These are phyloP conservation scores for Pterobdella sp. DNA, from an alignment of 2,888 invertebrate genomes.

Conservation along the genomic window DNA sequence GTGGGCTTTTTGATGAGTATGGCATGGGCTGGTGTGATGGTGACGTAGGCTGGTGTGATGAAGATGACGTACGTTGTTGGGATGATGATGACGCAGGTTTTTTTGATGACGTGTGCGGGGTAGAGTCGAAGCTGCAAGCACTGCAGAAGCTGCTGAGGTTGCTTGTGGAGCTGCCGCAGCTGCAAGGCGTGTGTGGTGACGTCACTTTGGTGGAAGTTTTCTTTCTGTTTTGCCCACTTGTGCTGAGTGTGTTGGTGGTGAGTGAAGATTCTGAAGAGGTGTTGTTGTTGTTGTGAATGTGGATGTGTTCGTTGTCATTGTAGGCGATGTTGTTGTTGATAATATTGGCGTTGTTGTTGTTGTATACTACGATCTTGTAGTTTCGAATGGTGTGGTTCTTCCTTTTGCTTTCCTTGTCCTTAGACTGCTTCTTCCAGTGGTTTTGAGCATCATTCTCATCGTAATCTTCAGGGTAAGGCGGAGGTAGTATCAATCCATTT, in stretches of 20 bases:
- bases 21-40: background rate
- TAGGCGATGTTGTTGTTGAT: background rate
- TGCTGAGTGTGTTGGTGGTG: background rate
- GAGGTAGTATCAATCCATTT: conserved; percentile 24
- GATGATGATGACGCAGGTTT: background rate
- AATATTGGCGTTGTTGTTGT: conserved; percentile 5
- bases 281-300: background rate
- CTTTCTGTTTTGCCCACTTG: background rate
- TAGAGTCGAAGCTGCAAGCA: too few relatives aligned
- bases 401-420: background rate
- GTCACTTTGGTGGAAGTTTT: background rate
- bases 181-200: background rate
- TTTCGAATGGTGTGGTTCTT: background rate
- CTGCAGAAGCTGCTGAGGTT: background rate
- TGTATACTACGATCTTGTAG: conserved; percentile 10
- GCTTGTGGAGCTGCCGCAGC: background rate
- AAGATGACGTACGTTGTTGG: background rate
- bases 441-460: background rate
- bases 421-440: background rate
- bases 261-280: background rate
- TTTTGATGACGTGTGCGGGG: background rate
- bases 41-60: background rate
- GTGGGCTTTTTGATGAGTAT: too few relatives aligned
- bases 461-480: conserved; percentile 10
- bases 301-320: background rate